phyloP scores from a whole-genome alignment of 1,140 invertebrate species.

The Drosophila grimshawi region DNA sequence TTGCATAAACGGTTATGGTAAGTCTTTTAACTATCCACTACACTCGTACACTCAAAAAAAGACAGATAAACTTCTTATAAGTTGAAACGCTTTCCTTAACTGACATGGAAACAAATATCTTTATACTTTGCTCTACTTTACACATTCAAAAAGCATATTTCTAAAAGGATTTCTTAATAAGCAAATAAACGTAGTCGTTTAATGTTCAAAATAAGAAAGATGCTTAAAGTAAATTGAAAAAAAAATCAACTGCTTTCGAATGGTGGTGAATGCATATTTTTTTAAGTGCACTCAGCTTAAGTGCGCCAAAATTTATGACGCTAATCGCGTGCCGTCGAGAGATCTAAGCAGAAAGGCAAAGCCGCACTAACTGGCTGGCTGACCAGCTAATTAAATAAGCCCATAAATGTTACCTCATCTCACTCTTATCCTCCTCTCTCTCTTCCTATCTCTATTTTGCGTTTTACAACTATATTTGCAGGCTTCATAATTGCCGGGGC shows the following conservation, averaged over 20 bases:
- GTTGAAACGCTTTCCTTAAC: no score
- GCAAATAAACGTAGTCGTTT: no score
- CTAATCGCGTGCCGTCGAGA: slow-evolving; percentile 71
- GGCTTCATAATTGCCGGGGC: slow-evolving; percentile 83
- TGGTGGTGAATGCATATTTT: not conserved
- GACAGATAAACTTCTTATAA: no score
- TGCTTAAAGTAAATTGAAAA: no score
- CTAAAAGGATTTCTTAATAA: no score
- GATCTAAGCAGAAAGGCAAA: slow-evolving; percentile 35
- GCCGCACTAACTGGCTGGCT: slow-evolving; percentile 57
- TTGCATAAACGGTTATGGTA: slow-evolving; percentile 83
- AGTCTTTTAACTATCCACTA: slow-evolving; percentile 36
- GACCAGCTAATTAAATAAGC: slow-evolving; percentile 79
- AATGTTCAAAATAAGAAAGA: no score
- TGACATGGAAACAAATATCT: no score
- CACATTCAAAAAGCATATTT: no score
- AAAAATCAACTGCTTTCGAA: no score
- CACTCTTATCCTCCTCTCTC: not conserved
- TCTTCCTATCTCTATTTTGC: slow-evolving; percentile 1
- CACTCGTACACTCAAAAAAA: not conserved
- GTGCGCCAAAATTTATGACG: slow-evolving; percentile 73
- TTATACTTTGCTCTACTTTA: no score
- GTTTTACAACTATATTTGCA: slow-evolving; percentile 73
- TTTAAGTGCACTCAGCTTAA: slow-evolving; percentile 25
- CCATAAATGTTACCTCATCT: slow-evolving; percentile 58